Conservation (phyloP, 1,140 invertebrate genomes). For the Bradysia coprophila region DNA sequence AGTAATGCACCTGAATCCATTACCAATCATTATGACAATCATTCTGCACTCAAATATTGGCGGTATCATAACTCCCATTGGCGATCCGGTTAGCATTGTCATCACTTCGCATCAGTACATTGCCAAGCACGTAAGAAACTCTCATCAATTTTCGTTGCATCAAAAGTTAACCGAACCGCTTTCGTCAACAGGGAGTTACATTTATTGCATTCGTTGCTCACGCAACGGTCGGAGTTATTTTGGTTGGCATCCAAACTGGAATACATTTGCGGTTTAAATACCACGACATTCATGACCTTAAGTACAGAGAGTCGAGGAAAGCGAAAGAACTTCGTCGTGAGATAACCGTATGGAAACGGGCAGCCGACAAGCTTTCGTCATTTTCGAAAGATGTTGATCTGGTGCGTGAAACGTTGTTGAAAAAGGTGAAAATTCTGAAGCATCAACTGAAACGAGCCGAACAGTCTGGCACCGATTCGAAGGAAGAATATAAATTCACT, state of each 20-base stretch:
- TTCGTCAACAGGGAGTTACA: slow-evolving; percentile 35
- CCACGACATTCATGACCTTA: slow-evolving; percentile 33
- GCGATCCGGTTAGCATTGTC: slow-evolving; percentile 59
- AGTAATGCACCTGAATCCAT: slow-evolving; percentile 58
- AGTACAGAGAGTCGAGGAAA: slow-evolving; percentile 44
- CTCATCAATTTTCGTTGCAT: slow-evolving; percentile 19
- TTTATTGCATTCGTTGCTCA: slow-evolving; percentile 50
- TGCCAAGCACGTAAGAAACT: slow-evolving; percentile 27
- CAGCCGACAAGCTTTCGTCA: slow-evolving; percentile 44
- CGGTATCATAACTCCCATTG: slow-evolving; percentile 56
- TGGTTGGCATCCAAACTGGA: slow-evolving; percentile 36
- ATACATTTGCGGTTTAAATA: slow-evolving; percentile 41
- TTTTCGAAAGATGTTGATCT: slow-evolving; percentile 56
- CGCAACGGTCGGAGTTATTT: slow-evolving; percentile 42
- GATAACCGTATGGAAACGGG: slow-evolving; percentile 54
- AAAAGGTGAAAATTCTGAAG: slow-evolving; percentile 39
- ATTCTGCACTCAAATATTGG: slow-evolving; percentile 67
- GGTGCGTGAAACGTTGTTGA: slow-evolving; percentile 41
- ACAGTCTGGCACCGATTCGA: slow-evolving; percentile 27
- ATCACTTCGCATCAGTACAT: neutral
- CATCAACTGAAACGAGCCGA: slow-evolving; percentile 34
- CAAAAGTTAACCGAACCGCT: too few relatives aligned
- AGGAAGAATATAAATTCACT: slow-evolving; percentile 38
- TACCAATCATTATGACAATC: slow-evolving; percentile 45
- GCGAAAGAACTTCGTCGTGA: slow-evolving; percentile 50